Evolutionary conservation across 1,140 invertebrate species (phyloP).

Genomic region (Laupala kohalensis): DNA sequence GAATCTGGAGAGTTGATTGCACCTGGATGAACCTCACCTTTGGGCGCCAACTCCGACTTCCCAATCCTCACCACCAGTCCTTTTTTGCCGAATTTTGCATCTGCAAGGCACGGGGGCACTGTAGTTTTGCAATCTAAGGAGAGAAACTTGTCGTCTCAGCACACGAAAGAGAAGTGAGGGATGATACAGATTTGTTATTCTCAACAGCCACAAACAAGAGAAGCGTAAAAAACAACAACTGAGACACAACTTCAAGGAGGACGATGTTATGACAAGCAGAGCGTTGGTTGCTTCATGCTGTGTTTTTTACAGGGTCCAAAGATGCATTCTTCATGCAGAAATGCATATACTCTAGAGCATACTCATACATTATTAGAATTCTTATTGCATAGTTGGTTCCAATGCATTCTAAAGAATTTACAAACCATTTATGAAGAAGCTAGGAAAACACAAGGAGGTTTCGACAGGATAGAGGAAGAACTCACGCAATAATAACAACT

Average conservation of each 20-base stretch:
- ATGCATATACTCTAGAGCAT: neutral
- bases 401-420: neutral
- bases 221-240: neutral
- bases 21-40: constrained; percentile 11
- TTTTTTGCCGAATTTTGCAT: constrained; percentile 19
- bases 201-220: neutral
- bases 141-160: neutral
- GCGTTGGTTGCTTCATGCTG: neutral
- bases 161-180: neutral
- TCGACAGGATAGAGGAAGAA: neutral
- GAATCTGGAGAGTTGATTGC: constrained; percentile 12
- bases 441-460: neutral
- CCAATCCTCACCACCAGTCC: constrained; percentile 28
- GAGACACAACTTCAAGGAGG: neutral
- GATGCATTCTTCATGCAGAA: neutral
- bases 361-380: neutral
- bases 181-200: neutral
- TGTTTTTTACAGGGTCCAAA: neutral
- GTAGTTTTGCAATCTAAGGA: neutral
- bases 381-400: neutral
- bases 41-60: constrained; percentile 16
- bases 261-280: neutral
- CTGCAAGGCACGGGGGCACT: neutral
- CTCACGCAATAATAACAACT: neutral
- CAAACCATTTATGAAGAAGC: neutral